Evolutionary conservation across 2,888 invertebrate genomes (phyloP).

Genomic region (Cotesia congregata): DNA sequence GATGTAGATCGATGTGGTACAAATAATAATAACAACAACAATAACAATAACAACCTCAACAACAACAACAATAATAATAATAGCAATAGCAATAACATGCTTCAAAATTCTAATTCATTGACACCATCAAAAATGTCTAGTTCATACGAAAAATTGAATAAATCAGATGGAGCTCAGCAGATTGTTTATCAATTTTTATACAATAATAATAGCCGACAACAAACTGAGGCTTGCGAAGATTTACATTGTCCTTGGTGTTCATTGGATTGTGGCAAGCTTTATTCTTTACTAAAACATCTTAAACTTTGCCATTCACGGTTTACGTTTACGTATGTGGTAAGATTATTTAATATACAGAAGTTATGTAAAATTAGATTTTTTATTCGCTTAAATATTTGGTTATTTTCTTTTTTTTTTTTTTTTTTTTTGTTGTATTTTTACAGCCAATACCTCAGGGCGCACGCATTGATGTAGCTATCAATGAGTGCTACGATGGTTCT

Average conservation of each 20-base stretch:
- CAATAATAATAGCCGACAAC: conserved; percentile 94
- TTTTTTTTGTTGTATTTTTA: conserved; percentile 42
- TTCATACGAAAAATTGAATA: conserved; percentile 59
- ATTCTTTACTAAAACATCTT: conserved; percentile 92
- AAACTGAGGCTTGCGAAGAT: conserved; percentile 94
- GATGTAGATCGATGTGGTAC: conserved; percentile 63
- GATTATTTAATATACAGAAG: conserved; percentile 64
- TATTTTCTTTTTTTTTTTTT: background rate
- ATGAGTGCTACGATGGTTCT: conserved; percentile 95
- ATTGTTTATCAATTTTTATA: conserved; percentile 97
- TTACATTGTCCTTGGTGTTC: conserved; percentile 97
- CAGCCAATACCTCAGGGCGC: conserved; percentile 84
- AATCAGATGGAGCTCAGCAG: conserved; percentile 74
- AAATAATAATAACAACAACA: conserved; percentile 64
- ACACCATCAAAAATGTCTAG: conserved; percentile 63
- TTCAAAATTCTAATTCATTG: conserved; percentile 65
- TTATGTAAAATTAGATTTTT: background rate
- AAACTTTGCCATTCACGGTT: conserved; percentile 95
- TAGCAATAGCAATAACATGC: conserved; percentile 64
- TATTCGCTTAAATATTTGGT: conserved; percentile 89
- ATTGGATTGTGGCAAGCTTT: conserved; percentile 88
- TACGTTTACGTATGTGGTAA: conserved; percentile 90
- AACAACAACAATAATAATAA: conserved; percentile 65
- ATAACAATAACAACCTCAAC: conserved; percentile 63
- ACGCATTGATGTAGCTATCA: conserved; percentile 94